A percentile compares a stretch with the other conserved stretches of the same genome.
phyloP scores from a whole-genome alignment of 2,888 invertebrate species.

The Charanyca ferruginea region DNA sequence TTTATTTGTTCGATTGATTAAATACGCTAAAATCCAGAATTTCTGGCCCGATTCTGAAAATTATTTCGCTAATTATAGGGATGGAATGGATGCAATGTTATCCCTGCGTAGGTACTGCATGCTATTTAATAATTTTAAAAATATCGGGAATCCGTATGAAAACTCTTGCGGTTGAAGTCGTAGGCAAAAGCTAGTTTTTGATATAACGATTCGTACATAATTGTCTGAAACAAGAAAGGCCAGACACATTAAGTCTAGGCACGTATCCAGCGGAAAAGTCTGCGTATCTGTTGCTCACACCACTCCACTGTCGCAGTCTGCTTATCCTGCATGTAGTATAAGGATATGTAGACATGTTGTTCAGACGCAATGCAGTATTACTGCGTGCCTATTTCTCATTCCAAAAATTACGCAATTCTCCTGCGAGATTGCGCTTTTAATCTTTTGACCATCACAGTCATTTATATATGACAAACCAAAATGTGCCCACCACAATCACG shows the following conservation, averaged over 20 bases:
- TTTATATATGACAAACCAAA: no score
- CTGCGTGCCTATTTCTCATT: slow-evolving; percentile 17
- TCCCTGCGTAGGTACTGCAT: no score
- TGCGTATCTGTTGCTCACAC: neutral
- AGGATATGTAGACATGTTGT: slow-evolving; percentile 7
- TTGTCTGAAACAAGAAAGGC: neutral
- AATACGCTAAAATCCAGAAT: no score
- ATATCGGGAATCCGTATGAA: no score
- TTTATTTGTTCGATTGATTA: no score
- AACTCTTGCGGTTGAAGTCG: neutral
- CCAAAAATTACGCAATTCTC: neutral
- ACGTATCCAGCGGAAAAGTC: slow-evolving; percentile 9
- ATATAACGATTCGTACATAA: neutral
- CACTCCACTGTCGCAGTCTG: slow-evolving; percentile 14
- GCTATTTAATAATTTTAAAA: no score
- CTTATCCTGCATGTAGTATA: neutral
- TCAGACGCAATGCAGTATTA: slow-evolving; percentile 42
- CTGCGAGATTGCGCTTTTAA: neutral
- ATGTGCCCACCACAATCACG: no score
- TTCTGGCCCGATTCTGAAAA: no score
- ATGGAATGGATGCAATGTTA: no score
- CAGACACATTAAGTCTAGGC: slow-evolving; percentile 3
- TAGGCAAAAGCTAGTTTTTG: neutral
- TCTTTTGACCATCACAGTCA: no score
- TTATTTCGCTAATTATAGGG: no score